A percentile compares a stretch with the other conserved stretches of the same genome.
These are phyloP conservation scores for Carcina quercana DNA, from an alignment of 2,888 invertebrate species.

Conservation along the genomic window DNA sequence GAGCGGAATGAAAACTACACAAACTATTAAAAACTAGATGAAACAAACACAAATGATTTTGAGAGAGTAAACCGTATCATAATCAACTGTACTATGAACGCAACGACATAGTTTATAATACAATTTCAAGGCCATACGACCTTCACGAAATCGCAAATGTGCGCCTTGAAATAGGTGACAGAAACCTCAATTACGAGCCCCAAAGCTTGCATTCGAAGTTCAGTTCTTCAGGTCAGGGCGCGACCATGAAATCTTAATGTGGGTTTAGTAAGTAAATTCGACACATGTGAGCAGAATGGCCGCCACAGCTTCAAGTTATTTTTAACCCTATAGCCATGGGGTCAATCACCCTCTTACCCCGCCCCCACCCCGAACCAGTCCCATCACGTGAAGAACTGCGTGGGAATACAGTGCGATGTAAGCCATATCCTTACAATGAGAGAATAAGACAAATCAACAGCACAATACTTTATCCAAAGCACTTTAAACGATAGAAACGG, in stretches of 20 bases:
- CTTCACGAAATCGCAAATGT: too few species aligned
- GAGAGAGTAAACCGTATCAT: too few species aligned
- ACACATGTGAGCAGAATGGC: conserved; percentile 72
- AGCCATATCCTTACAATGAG: conserved; percentile 37
- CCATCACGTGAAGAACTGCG: conserved; percentile 68
- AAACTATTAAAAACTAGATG: too few species aligned
- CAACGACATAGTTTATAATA: too few species aligned
- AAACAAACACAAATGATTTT: too few species aligned
- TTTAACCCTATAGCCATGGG: conserved; percentile 69
- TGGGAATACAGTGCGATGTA: conserved; percentile 59
- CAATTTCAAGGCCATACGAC: too few species aligned
- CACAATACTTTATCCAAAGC: conserved; percentile 2
- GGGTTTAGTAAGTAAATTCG: conserved; percentile 69
- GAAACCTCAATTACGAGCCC: too few species aligned
- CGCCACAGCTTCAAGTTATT: conserved; percentile 64
- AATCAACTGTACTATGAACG: too few species aligned
- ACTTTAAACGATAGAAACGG: conserved; percentile 7
- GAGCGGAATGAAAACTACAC: too few species aligned
- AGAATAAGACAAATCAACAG: conserved; percentile 9
- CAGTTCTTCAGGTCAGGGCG: conserved; percentile 68
- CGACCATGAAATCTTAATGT: conserved; percentile 71
- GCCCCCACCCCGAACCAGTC: conserved; percentile 64
- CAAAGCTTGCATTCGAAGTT: too few species aligned
- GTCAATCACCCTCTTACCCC: conserved; percentile 69
- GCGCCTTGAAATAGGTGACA: too few species aligned